These are phyloP conservation scores for Todiramphus saurophagus DNA, from an alignment of 2,113 vertebrate genomes.

Conservation along the genomic window DNA sequence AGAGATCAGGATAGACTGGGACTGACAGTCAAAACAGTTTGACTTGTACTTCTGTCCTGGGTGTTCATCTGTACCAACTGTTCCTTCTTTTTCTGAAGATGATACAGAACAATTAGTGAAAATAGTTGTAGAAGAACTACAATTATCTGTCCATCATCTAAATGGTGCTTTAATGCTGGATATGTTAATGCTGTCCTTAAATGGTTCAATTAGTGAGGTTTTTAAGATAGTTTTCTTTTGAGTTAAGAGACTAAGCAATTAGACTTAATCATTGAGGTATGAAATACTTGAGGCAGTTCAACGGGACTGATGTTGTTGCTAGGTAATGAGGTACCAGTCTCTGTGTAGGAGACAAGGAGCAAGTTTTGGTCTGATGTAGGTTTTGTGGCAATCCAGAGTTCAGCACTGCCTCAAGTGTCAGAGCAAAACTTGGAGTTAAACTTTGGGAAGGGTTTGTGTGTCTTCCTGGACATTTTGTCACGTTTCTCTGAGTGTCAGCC, in stretches of 20 bases:
- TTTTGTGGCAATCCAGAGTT: neutral
- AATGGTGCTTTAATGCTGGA: neutral
- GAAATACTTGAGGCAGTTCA: neutral
- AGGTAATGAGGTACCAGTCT: neutral
- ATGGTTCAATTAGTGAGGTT: neutral
- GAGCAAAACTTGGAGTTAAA: neutral
- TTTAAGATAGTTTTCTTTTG: neutral
- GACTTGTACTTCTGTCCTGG: neutral
- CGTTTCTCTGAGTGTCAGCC: neutral
- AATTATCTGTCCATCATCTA: conserved; percentile 12
- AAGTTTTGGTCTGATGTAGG: rapidly evolving
- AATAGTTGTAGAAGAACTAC: neutral
- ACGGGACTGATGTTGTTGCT: neutral
- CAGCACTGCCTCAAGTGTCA: neutral
- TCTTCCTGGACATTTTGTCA: neutral
- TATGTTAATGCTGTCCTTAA: conserved; percentile 28
- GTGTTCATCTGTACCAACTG: neutral
- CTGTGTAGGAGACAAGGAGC: neutral
- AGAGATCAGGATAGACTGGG: neutral
- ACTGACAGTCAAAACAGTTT: neutral
- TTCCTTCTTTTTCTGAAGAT: neutral
- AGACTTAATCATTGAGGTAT: neutral
- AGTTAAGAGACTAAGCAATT: conserved; percentile 2
- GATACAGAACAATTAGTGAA: neutral
- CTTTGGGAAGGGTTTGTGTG: neutral